These are phyloP conservation scores for Tolypeutes matacus DNA, from an alignment of 2,797 vertebrate species.

Conservation along the genomic window DNA sequence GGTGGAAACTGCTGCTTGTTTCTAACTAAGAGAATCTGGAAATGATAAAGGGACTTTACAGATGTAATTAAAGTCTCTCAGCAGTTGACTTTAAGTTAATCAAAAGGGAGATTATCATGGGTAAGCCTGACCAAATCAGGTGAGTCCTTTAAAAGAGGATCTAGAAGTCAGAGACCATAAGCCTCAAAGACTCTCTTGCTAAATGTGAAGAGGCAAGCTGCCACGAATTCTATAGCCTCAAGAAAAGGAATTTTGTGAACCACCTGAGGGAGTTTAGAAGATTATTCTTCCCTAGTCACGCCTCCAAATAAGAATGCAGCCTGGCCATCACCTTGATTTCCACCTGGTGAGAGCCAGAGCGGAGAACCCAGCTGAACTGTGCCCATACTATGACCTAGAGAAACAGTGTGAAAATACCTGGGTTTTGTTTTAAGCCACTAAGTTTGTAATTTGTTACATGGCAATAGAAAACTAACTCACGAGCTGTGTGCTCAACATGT, in stretches of 20 bases:
- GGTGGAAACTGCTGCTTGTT: background rate
- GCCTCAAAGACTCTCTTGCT: background rate
- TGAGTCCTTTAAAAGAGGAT: slow-evolving; percentile 42
- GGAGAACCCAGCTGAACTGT: background rate
- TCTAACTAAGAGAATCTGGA: slow-evolving; percentile 27
- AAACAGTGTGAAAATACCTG: background rate
- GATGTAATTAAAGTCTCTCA: slow-evolving; percentile 62
- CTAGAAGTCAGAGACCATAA: background rate
- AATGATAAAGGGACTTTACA: slow-evolving; percentile 6
- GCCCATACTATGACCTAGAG: background rate
- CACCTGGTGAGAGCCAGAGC: background rate
- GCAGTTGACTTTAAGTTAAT: slow-evolving; percentile 43
- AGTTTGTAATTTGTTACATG: background rate
- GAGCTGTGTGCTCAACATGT: rapidly evolving
- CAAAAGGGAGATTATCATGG: slow-evolving; percentile 1
- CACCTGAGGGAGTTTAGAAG: background rate
- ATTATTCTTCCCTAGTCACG: background rate
- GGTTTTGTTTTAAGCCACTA: slow-evolving; percentile 44
- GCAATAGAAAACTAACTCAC: background rate
- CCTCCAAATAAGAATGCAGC: slow-evolving; percentile 52
- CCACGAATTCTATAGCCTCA: background rate
- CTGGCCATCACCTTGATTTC: slow-evolving; percentile 28
- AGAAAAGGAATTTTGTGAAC: slow-evolving; percentile 58
- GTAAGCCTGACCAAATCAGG: slow-evolving; percentile 31
- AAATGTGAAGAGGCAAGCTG: slow-evolving; percentile 9